These are phyloP conservation scores for Drosophila bocki DNA, from an alignment of 1,140 invertebrate genomes.

Conservation along the genomic window DNA sequence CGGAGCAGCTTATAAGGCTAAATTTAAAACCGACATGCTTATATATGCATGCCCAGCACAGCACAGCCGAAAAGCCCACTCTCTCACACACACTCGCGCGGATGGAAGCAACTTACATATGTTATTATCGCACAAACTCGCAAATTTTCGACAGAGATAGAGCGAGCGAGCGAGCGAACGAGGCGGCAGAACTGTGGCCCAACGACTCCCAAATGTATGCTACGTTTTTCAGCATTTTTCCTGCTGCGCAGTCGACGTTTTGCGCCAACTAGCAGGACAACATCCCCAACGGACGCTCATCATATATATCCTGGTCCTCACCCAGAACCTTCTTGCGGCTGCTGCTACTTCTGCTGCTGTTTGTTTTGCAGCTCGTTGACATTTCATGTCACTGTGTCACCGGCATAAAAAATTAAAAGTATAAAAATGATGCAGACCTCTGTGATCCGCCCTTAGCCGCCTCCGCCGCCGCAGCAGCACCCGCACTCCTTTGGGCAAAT, in stretches of 20 bases:
- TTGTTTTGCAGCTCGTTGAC: conserved; percentile 80
- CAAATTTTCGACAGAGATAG: conserved; percentile 73
- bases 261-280: conserved; percentile 38
- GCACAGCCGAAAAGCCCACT: conserved; percentile 2
- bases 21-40: conserved; percentile 69
- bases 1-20: conserved; percentile 68
- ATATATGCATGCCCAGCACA: conserved; percentile 23
- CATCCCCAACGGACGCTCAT: conserved; percentile 68
- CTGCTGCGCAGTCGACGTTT: conserved; percentile 31
- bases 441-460: conserved; percentile 14
- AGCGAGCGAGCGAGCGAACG: background rate
- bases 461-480: background rate
- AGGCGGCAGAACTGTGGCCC: conserved; percentile 20
- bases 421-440: conserved; percentile 75
- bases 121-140: conserved; percentile 81
- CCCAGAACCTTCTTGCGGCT: conserved; percentile 31
- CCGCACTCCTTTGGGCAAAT: conserved; percentile 49
- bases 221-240: conserved; percentile 73
- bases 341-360: conserved; percentile 40
- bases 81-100: conserved; percentile 16
- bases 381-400: conserved; percentile 81
- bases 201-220: conserved; percentile 80
- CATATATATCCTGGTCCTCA: conserved; percentile 68
- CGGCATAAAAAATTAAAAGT: conserved; percentile 80
- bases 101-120: conserved; percentile 74